Evolutionary conservation across 2,888 invertebrate species (phyloP), one percentile per base, ranked within the genome.

Genomic region (Caradrina kadenii): DNA sequence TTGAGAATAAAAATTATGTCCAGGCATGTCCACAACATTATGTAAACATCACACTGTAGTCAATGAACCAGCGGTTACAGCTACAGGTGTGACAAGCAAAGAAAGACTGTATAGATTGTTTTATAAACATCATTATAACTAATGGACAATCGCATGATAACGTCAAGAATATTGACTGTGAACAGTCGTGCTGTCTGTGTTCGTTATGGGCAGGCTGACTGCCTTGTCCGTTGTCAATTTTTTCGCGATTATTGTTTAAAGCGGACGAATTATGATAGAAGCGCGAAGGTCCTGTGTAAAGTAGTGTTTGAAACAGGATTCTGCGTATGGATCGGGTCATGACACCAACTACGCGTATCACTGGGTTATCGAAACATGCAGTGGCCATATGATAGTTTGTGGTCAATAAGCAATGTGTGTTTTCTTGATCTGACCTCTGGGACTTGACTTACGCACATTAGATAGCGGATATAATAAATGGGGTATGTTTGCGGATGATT

Each of bases 391-490:
- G 94, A 90, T 88, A 87, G 87, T 70, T 83, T 76, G 84, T 92
- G 90, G 89, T 92, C 93, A 93, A 92, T 91, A 92, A 91, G 90
- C 90, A 87, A 89, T 82, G 86, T 90, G 89, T 90, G 88, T 91
- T 91, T 91, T 92, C 90, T 91, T 87, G 89, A 90, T 88, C 88
- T 93, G 92, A 94, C 93, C 95, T 89, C 89, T 88, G 87, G 79
- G 74, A 87, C 85, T 87, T 75, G 87, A 88, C 88, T 92, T 93
- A 93, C 94, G 93, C 91, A 94, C 92, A 90, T 89, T 90, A 92
- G 95, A 95, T 95, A 95, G 90, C 89, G 86, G 89, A 93, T 92
- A 91, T 91, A 94, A 94, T 95, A 95, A 94, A 95, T 93, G 91
- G 92, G 90, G 91, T 92, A 86, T 90, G 90, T 93, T 94, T 93